Base-by-base conservation (phyloP, 2,888 invertebrate genomes). In the Steinernema hermaphroditum region DNA sequence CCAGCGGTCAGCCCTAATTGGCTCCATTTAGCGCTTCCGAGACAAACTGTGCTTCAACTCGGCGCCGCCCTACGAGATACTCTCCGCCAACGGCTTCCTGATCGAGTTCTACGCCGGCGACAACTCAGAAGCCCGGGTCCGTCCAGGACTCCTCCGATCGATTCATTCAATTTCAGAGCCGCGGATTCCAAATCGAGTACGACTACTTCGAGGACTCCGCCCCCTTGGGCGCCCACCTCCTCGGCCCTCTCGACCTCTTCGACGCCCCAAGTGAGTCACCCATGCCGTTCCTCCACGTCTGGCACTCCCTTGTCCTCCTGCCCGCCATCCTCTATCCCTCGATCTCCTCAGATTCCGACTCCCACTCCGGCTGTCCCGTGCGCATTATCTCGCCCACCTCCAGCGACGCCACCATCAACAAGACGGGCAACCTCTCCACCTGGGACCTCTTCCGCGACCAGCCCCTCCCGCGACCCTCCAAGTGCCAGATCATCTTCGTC, bases 401-500 rank as follows among this genome's bases (percentile, higher is more conserved):
- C 54, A 24, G 22, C 54, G 54, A 54, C 24, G 22, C 14, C 54
- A 54, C 54, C 24, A 54, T 54, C 54, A 54, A 54, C 54, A 54
- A 54, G 27, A 54, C 54, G 2, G 54, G 54, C 9, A 54, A 54
- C 19, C 54, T 54, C 24, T 54, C 54, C 54, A 54, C n/a, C 27
- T 54, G 54, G 54, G 27, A 24, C 2, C 12, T 54, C 2, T 14
- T 54, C 27, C 54, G 27, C 22, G 54, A 54, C 6, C 14, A 27
- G 14, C 54, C 22, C 12, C 54, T 54, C 24, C 54, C 54, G 54
- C 54, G 54, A 9, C 54, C 54, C 54, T 54, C 54, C 27, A 74
- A 80, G 69, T 79, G 80, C 68, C 78, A 79, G 62, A 76, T 80
- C 68, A 74, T 76, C 68, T 78, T 81, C 79, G 37, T 75, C 57